A percentile compares a stretch with the other conserved stretches of the same genome.
Conservation (phyloP, 2,888 invertebrate species). For the Gerris lacustris region DNA sequence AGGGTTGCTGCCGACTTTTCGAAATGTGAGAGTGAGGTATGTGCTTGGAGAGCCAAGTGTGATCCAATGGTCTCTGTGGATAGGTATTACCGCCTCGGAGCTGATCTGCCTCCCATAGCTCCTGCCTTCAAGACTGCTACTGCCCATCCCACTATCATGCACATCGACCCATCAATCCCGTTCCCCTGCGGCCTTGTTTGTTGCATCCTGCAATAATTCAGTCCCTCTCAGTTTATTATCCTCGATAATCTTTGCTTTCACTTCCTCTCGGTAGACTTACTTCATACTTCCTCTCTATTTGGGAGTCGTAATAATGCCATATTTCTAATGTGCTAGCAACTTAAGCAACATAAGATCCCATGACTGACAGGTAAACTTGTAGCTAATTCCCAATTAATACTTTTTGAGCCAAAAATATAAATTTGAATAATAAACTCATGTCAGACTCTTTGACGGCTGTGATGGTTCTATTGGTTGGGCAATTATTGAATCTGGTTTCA, state of each 20-base stretch:
- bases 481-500: no score
- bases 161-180: conserved; percentile 20
- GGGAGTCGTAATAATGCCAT: no score
- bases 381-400: no score
- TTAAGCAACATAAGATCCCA: no score
- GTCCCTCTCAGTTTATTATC: conserved; percentile 11
- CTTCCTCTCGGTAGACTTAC: not conserved
- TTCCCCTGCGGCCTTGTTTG: conserved; percentile 30
- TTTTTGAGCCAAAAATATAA: no score
- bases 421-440: no score
- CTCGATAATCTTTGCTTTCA: not conserved
- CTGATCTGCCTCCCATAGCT: conserved; percentile 15
- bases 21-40: not conserved
- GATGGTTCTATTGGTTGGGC: no score
- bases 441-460: no score
- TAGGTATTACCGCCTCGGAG: conserved; percentile 28
- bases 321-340: no score
- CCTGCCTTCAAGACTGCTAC: conserved; percentile 16
- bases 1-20: conserved; percentile 28
- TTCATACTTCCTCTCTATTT: no score
- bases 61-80: conserved; percentile 28
- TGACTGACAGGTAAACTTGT: no score
- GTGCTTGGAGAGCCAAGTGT: conserved; percentile 23
- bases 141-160: conserved; percentile 24
- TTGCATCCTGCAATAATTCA: conserved; percentile 29